Percentiles rank a stretch among this genome's conserved stretches.
These are phyloP conservation scores for Staurois parvus DNA, from an alignment of 2,797 vertebrate species.

Conservation along the genomic window DNA sequence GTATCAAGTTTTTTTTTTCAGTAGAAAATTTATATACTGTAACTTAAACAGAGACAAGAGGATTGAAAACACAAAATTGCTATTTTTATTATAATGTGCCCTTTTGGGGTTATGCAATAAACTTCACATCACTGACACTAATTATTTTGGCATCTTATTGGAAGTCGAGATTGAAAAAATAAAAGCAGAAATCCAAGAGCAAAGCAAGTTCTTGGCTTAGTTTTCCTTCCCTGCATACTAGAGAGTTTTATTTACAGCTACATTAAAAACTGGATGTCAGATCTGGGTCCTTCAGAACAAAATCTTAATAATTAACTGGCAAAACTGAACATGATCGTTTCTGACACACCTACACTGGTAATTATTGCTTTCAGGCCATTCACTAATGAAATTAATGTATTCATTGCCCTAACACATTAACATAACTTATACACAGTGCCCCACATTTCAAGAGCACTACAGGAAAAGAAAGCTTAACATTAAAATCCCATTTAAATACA, in stretches of 20 bases:
- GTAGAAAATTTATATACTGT: conserved; percentile 70
- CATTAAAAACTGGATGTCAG: conserved; percentile 87
- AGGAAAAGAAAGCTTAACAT: conserved; percentile 1
- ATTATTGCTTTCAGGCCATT: conserved; percentile 99
- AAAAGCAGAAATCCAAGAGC: conserved; percentile 65
- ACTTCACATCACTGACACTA: conserved; percentile 70
- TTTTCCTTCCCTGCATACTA: conserved; percentile 79
- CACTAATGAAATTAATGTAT: conserved; percentile 99
- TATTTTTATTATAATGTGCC: conserved; percentile 72
- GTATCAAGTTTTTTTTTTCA: conserved; percentile 66
- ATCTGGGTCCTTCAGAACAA: conserved; percentile 91
- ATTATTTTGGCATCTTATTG: conserved; percentile 78
- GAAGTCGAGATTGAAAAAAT: conserved; percentile 70
- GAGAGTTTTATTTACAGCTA: conserved; percentile 84
- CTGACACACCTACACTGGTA: conserved; percentile 99
- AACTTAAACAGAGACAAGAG: conserved; percentile 67
- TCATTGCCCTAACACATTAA: conserved; percentile 99
- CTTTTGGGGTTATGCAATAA: conserved; percentile 69
- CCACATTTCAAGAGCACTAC: conserved; percentile 89
- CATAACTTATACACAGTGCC: conserved; percentile 98
- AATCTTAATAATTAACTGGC: conserved; percentile 99
- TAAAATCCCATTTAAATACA: not conserved
- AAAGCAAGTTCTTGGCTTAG: conserved; percentile 77
- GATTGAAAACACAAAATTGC: conserved; percentile 67
- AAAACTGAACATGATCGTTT: conserved; percentile 98